Percentiles rank a stretch among this genome's conserved stretches.
Conservation (phyloP, 1,140 invertebrate species). For the Aphelenchoides besseyi region DNA sequence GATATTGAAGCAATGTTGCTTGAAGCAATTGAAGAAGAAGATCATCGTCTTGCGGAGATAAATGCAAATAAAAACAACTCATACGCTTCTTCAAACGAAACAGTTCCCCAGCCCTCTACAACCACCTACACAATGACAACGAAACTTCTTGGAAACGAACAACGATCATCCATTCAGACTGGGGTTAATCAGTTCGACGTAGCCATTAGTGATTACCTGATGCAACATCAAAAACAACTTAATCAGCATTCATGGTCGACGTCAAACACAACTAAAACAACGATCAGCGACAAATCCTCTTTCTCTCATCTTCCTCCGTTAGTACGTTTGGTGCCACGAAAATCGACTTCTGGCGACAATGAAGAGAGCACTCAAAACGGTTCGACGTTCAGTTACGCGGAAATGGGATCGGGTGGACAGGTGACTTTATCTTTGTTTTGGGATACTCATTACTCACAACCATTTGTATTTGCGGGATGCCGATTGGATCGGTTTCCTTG, state of each 20-base stretch:
- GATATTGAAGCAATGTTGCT: slow-evolving; percentile 11
- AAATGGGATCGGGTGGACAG: slow-evolving; percentile 23
- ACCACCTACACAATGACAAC: neutral
- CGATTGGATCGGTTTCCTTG: neutral
- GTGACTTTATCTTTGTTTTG: slow-evolving; percentile 12
- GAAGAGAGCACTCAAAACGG: neutral
- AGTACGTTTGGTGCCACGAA: neutral
- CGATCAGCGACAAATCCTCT: neutral
- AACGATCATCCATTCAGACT: neutral
- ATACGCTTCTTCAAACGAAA: neutral
- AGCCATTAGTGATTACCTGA: slow-evolving; percentile 18
- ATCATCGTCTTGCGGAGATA: neutral
- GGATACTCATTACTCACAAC: neutral
- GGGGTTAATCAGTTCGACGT: slow-evolving; percentile 17
- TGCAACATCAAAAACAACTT: slow-evolving; percentile 19
- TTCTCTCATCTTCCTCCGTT: neutral
- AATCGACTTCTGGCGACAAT: neutral
- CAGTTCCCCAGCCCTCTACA: neutral
- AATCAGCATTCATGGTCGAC: neutral
- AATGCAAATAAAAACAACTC: slow-evolving; percentile 1
- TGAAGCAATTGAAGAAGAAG: slow-evolving; percentile 18
- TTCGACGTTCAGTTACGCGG: slow-evolving; percentile 15
- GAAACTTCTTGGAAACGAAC: neutral
- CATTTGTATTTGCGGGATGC: neutral
- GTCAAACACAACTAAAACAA: neutral